These are phyloP conservation scores for Lampris megalopsis DNA, from an alignment of 2,113 vertebrate species.

Conservation along the genomic window DNA sequence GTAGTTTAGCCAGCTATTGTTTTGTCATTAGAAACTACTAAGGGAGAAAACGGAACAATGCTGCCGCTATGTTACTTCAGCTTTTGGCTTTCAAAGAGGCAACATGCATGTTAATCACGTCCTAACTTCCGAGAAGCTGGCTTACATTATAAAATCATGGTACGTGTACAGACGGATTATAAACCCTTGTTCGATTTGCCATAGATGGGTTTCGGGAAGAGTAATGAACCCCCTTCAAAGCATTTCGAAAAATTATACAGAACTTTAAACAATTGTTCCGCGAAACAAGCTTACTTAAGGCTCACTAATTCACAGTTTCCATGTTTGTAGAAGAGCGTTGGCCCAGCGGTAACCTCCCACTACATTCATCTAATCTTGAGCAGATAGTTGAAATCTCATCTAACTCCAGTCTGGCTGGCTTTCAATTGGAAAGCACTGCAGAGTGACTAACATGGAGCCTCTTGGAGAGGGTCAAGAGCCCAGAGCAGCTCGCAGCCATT, in stretches of 20 bases:
- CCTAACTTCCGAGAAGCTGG: neutral
- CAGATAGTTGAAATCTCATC: constrained; percentile 77
- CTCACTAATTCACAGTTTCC: constrained; percentile 3
- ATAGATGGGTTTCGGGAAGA: no score
- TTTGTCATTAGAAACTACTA: neutral
- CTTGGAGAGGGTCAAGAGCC: constrained; percentile 80
- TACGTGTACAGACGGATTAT: neutral
- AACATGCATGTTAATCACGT: neutral
- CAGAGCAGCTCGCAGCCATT: constrained; percentile 78
- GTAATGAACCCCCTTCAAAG: neutral
- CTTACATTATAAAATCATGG: neutral
- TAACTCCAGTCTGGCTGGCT: constrained; percentile 71
- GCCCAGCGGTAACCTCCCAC: constrained; percentile 46
- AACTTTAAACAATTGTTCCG: neutral
- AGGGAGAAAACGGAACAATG: neutral
- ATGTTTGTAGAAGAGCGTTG: constrained; percentile 33
- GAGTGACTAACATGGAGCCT: constrained; percentile 80
- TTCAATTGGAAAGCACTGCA: constrained; percentile 79
- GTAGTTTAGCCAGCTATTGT: neutral
- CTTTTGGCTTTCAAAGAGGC: neutral
- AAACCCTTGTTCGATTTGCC: no score
- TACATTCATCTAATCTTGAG: constrained; percentile 51
- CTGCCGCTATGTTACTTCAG: neutral
- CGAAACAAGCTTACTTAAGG: constrained; percentile 1
- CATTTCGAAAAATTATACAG: neutral